Percentiles rank a stretch among this genome's conserved stretches.
Conservation (phyloP, 1,140 invertebrate species). For the Dolichoris vasculosae region DNA sequence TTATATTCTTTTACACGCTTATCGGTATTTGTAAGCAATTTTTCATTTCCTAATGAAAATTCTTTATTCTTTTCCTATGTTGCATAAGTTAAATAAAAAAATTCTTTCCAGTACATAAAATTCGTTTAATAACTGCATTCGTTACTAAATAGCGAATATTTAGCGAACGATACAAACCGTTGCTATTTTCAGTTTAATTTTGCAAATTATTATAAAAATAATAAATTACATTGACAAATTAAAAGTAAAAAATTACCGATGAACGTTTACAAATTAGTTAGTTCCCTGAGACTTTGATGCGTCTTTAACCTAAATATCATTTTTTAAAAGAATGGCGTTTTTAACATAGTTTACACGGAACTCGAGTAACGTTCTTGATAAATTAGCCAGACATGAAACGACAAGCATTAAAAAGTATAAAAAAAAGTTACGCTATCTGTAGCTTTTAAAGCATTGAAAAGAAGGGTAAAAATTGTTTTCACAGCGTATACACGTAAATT, state of each 20-base stretch:
- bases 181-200: no score
- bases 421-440: not conserved
- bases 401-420: not conserved
- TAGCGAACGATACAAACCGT: no score
- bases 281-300: no score
- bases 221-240: no score
- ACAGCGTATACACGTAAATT: no score
- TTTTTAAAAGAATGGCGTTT: not conserved
- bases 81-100: not conserved
- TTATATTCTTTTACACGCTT: not conserved
- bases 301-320: no score
- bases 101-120: not conserved
- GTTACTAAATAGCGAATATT: no score
- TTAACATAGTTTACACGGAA: not conserved
- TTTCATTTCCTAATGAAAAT: not conserved
- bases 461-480: not conserved
- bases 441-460: not conserved
- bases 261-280: no score
- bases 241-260: no score
- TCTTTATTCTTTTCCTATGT: no score
- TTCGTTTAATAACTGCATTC: no score
- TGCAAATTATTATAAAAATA: no score
- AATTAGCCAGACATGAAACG: not conserved
- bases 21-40: not conserved
- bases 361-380: not conserved